Base-by-base conservation (phyloP, 1,140 invertebrate genomes). In the Drosophila obscura region DNA sequence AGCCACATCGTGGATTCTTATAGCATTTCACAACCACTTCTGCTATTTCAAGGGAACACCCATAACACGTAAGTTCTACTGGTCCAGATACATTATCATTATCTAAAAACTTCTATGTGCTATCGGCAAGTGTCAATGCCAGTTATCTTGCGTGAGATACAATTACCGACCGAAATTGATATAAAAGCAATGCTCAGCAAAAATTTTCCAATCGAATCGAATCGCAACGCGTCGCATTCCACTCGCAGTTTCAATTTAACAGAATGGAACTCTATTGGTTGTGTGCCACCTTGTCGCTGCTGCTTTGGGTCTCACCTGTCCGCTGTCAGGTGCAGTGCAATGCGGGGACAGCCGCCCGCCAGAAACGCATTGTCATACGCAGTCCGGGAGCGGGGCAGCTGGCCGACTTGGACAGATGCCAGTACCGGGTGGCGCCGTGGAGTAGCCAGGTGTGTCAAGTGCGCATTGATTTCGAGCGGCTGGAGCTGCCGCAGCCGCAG, bases 401-500 rank as follows among this genome's bases (percentile, higher is more conserved):
- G 65, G 62, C 50, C 79, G 52, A 69, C 43, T 46, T 88, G 80
- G 76, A 83, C 49, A 76, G 55, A 16, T 88, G 83, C 76, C 83
- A 83, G 44, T 88, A 88, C 28, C 72, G 71, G 39, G 79, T 88
- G 68, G 68, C 72, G 7, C 61, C 79, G 2, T 89, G 84, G 84
- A 88, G 83, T 60, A 41, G 46, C 39, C 79, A 83, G 67, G 84
- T 88, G 59, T 88, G 83, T 66, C 83, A 88, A 73, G 72, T 88
- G 80, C 83, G 84, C 58, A 76, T 88, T 51, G 83, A 88, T 65
- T 83, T 88, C 52, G 76, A 74, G 41, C 80, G 83, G n/a, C 65
- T 88, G 41, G 83, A 88, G 59, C 45, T 88, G 79, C 64, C 80
- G 50, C 84, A 88, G 76, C 83, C 84, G 49, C 76, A 49, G 28